Conservation (phyloP, 2,888 invertebrate genomes). For the Urechis unicinctus region DNA sequence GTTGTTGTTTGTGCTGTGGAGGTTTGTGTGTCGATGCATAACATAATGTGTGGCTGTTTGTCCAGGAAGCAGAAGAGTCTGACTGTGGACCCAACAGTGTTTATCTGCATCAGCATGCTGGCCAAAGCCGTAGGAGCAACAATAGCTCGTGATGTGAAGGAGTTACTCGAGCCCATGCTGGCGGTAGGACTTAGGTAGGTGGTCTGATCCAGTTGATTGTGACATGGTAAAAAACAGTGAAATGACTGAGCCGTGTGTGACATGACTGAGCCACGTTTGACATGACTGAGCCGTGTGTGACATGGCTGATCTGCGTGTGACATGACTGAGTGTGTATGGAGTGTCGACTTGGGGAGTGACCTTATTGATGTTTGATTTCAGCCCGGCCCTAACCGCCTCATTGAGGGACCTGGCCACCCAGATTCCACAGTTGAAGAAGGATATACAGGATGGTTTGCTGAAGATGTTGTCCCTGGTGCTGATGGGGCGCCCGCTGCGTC, state of each 20-base stretch:
- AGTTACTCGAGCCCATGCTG: constrained; percentile 84
- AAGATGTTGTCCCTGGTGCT: constrained; percentile 85
- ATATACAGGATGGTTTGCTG: constrained; percentile 87
- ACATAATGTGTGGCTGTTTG: no score
- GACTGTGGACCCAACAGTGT: constrained; percentile 75
- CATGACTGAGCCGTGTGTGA: constrained; percentile 36
- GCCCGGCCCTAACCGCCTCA: constrained; percentile 82
- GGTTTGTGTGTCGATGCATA: no score
- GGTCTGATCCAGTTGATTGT: neutral
- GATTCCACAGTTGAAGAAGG: constrained; percentile 77
- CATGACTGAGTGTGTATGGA: neutral
- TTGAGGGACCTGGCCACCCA: constrained; percentile 81
- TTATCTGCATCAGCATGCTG: constrained; percentile 85
- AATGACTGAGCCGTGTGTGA: constrained; percentile 36
- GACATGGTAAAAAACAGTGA: no score
- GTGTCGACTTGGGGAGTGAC: no score
- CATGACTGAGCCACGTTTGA: neutral
- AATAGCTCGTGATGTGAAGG: constrained; percentile 58
- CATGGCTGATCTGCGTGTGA: neutral
- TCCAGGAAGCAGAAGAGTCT: constrained; percentile 61
- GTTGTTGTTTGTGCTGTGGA: no score
- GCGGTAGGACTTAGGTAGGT: constrained; percentile 69
- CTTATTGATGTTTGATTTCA: constrained; percentile 18
- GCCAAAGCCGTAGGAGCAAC: constrained; percentile 78
- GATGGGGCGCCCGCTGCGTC: constrained; percentile 77